phyloP scores from a whole-genome alignment of 1,140 invertebrate genomes.

The Magallana ariakensis region DNA sequence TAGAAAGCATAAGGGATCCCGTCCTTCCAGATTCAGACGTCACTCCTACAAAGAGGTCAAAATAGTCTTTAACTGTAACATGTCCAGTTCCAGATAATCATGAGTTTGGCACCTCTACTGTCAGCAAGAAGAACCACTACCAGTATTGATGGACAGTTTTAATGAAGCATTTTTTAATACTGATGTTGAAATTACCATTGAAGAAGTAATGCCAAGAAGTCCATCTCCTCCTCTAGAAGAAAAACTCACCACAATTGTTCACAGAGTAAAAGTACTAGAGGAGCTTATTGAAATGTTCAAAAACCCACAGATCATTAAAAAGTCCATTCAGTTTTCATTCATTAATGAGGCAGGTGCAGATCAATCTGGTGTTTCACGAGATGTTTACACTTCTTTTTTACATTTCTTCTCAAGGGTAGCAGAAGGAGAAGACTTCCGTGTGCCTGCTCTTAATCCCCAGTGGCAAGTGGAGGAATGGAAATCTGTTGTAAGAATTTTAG shows the following conservation, averaged over 20 bases:
- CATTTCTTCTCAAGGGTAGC: constrained; percentile 14
- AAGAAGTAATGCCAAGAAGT: no score
- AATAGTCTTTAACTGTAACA: no score
- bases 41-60: no score
- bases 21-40: no score
- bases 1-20: no score
- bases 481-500: constrained; percentile 35
- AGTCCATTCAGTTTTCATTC: constrained; percentile 1
- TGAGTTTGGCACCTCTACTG: no score
- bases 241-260: not conserved
- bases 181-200: no score
- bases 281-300: not conserved
- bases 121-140: no score
- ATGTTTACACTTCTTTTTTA: constrained; percentile 43
- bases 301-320: not conserved
- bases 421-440: constrained; percentile 43
- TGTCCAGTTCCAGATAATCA: no score
- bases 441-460: constrained; percentile 21
- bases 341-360: constrained; percentile 40
- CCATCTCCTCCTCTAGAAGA: not conserved
- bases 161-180: no score
- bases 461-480: constrained; percentile 42
- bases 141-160: no score
- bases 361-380: constrained; percentile 33
- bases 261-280: not conserved